Conservation (phyloP, 2,797 vertebrate species). For the Spondyliosoma cantharus region DNA sequence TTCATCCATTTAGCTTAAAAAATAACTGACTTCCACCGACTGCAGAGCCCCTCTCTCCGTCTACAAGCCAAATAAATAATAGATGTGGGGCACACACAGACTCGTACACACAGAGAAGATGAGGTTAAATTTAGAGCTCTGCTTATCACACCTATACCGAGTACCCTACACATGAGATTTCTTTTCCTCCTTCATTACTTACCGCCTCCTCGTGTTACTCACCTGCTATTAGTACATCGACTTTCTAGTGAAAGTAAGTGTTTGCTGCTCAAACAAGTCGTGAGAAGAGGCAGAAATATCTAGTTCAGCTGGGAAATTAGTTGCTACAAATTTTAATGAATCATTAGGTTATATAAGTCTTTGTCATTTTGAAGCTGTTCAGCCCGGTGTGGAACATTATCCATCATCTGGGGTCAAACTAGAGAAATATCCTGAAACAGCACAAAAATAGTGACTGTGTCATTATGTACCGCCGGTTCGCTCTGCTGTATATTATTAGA, state of each 20-base stretch:
- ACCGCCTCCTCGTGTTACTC: background rate
- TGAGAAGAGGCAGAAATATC: background rate
- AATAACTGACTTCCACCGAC: constrained; percentile 35
- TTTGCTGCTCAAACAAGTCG: background rate
- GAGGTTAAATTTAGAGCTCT: constrained; percentile 3
- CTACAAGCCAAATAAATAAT: constrained; percentile 7
- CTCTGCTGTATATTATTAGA: constrained; percentile 2
- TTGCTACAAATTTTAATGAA: no score
- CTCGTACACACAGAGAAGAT: background rate
- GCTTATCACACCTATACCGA: background rate
- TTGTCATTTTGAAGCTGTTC: background rate
- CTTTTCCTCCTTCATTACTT: background rate
- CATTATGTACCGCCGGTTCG: background rate
- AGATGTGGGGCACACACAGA: background rate
- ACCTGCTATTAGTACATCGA: background rate
- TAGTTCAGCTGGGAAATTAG: background rate
- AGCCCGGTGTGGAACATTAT: constrained; percentile 2
- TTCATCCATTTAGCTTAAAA: constrained; percentile 49
- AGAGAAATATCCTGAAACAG: constrained; percentile 5
- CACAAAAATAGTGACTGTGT: background rate
- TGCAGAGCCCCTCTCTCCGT: background rate
- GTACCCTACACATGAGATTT: background rate
- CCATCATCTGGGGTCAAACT: background rate
- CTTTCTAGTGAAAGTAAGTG: background rate
- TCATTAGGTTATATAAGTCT: background rate